Base-by-base conservation (phyloP, 2,113 vertebrate genomes). In the Amphilophus citrinellus region DNA sequence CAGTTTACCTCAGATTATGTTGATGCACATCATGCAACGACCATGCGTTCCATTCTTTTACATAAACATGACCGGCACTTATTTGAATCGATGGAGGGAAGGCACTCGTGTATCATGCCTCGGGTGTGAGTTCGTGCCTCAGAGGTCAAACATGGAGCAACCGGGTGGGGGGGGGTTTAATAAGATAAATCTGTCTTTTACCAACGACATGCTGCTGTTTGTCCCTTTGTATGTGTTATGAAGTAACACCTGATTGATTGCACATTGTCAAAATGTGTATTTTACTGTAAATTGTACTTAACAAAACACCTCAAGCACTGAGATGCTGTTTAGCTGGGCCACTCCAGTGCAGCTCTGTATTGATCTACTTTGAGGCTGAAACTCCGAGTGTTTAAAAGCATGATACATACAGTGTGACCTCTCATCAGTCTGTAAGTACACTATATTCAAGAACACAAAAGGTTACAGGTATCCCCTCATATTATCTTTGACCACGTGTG, bases 401-500 rank as follows among this genome's bases (percentile, higher is more conserved):
- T 81, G 87, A 79, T 88, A 71, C 82, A 57, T 78, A 44, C 79
- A 85, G 84, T 88, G 79, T 83, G 83, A 89, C 83, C 89, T 87
- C 88, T 84, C 81, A 82, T 90, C 80, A 39, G 27, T 92, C 90
- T 91, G 82, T 90, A 91, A 86, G 80, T 89, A 92, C 75, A 44
- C 62, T 91, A 88, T 89, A 87, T 86, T 87, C 85, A 91, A 90
- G 71, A 73, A 86, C 84, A 84, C 88, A 88, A 79, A 84, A 87
- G 85, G 79, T 90, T 91, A 86, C 88, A 91, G 79, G 88, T 88
- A 89, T 85, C 87, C 89, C 85, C 87, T 85, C 92, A 92, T 94
- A 91, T 93, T 93, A 93, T 93, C 91, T 93, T 95, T 90, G 89
- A 90, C 91, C 93, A 94, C 90, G 91, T 89, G 90, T 93, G 88